A percentile compares a stretch with the other conserved stretches of the same genome.
Conservation (phyloP, 2,113 vertebrate species). For the Cromileptes altivelis region DNA sequence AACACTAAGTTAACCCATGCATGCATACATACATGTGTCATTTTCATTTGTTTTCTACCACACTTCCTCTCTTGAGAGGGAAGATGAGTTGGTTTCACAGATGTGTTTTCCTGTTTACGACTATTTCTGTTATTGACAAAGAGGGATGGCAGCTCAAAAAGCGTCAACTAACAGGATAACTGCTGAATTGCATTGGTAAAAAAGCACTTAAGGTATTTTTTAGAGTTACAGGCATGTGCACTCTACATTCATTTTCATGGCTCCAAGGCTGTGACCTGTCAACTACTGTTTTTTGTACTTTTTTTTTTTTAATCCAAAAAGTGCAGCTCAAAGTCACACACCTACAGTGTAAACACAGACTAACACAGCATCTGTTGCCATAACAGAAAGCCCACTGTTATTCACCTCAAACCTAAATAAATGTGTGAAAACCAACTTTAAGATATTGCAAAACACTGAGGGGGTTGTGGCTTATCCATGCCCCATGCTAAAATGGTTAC, state of each 20-base stretch:
- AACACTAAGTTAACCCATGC: no score
- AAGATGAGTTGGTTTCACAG: constrained; percentile 36
- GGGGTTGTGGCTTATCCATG: neutral
- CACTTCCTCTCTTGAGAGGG: constrained; percentile 48
- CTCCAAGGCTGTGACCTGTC: neutral
- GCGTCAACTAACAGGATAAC: neutral
- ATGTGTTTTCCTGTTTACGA: constrained; percentile 33
- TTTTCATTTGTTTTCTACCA: constrained; percentile 14
- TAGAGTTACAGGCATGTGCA: neutral
- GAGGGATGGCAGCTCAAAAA: neutral
- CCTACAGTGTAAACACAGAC: constrained; percentile 2
- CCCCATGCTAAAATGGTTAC: neutral
- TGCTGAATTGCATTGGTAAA: neutral
- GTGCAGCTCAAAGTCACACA: neutral
- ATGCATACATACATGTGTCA: neutral
- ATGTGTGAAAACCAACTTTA: neutral
- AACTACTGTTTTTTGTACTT: neutral
- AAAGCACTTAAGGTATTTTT: neutral
- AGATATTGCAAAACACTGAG: constrained; percentile 15
- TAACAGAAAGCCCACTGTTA: neutral
- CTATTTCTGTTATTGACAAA: neutral
- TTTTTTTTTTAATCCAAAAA: neutral
- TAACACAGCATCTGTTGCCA: neutral
- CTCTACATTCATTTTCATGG: neutral
- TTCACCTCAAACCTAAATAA: neutral